Evolutionary conservation across 2,888 invertebrate species (phyloP), one percentile per base, ranked within the genome.

Genomic region (Chrysolina oricalcia): DNA sequence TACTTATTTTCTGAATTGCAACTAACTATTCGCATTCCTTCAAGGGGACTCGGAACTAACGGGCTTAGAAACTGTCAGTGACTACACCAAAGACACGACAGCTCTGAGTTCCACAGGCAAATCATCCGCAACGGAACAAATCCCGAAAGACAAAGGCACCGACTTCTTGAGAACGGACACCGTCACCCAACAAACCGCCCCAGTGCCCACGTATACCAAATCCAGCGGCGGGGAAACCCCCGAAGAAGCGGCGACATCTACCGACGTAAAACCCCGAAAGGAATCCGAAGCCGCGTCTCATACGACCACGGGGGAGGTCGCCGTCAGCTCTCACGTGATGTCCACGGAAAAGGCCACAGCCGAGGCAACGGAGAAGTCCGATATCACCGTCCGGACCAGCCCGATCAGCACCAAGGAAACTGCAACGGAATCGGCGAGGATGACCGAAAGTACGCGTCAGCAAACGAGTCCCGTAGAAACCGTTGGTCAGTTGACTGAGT

Each of bases 1-100:
- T n/a, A n/a, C n/a, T n/a, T n/a, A n/a, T n/a, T n/a, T 13, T 53
- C 53, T 13, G 53, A 21, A 21, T 0, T 2, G 21, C 11, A 53
- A 53, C 53, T 21, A 35, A 40, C n/a, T 43, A 27, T 35, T 5
- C 40, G 21, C 1, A 13, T 17, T 13, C 5, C 3, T 56, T 27
- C 21, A 19, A 63, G 64, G 63, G 15, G 64, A 19, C 13, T 67
- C 73, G 9, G 70, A 56, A 9, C 48, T 70, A 13, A 74, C 70
- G n/a, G 74, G 74, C 19, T 27, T 70, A 17, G 70, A 65, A 35
- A 65, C 74, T 0, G 59, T 66, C 17, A 70, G 70, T 59, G 70
- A 70, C 59, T 59, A 27, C 27, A 73, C 69, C 15, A 73, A 56
- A 19, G 73, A 70, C 15, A 46, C 50, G 11, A 53, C 50, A 17